These are phyloP conservation scores for Criorhina ranunculi DNA, from an alignment of 2,888 invertebrate genomes.

Conservation along the genomic window DNA sequence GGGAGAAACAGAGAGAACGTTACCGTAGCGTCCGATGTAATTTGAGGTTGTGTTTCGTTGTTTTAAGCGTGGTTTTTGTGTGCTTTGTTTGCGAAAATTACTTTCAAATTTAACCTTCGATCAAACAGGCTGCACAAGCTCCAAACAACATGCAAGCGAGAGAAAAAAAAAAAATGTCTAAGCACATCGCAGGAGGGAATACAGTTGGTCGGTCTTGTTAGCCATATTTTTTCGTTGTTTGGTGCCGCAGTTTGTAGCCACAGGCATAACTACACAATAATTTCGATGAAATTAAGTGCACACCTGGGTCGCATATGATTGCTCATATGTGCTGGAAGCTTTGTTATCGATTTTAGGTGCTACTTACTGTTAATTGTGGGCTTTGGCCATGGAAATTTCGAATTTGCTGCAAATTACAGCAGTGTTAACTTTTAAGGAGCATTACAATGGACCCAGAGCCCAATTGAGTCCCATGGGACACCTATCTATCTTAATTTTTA, in stretches of 20 bases:
- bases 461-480: too few species aligned
- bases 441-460: too few species aligned
- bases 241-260: neutral
- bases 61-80: slow-evolving; percentile 4
- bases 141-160: neutral
- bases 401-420: too few species aligned
- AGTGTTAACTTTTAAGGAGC: too few species aligned
- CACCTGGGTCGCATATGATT: too few species aligned
- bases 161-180: slow-evolving; percentile 14
- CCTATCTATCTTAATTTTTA: too few species aligned
- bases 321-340: too few species aligned
- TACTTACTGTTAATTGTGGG: too few species aligned
- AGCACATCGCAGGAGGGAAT: slow-evolving; percentile 44
- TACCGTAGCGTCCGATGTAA: slow-evolving; percentile 12
- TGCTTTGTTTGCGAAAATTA: slow-evolving; percentile 62
- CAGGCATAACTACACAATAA: neutral
- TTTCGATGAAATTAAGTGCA: neutral
- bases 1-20: slow-evolving; percentile 1
- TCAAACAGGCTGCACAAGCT: slow-evolving; percentile 51
- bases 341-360: too few species aligned
- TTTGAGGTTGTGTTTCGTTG: slow-evolving; percentile 15
- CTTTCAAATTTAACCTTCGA: slow-evolving; percentile 66
- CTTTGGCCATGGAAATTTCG: too few species aligned
- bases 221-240: slow-evolving; percentile 51
- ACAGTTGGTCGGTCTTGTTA: slow-evolving; percentile 31